Evolutionary conservation across 30 jellyfish, hydroid and myxozoan genomes (phyloP), one percentile per base, ranked within the genome.

Genomic region (Calvadosia cruxmelitensis): DNA sequence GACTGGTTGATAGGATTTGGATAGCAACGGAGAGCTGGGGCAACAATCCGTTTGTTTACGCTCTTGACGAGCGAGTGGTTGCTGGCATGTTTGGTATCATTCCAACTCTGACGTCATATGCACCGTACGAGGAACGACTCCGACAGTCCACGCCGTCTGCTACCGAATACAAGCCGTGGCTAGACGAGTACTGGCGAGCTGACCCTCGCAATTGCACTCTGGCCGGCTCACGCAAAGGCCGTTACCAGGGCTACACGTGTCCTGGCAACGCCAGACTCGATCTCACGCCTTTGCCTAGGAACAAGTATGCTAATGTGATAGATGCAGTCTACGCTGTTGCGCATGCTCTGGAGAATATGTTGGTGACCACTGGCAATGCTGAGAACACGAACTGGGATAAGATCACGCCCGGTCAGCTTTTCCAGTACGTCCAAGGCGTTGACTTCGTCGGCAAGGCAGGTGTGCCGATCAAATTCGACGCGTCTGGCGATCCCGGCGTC

Each of bases 21-120:
- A 82, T 91, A 29, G 99, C 99, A n/a, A 91, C 99, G 0, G 99
- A 91, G 71, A 78, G 90, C 5, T 91, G 93, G 87, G 99, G 99
- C 0, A 72, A 68, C 42, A 74, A 85, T 34, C 34, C 29, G 26
- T 50, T 66, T 23, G 92, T 91, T 34, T 64, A 69, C 30, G 69
- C 69, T 34, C 51, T 91, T 2, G 63, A 91, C 75, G 83, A 49
- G 31, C 68, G 91, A n/a, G 95, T 91, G 12, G 99, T 91, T 0
- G 42, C 84, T 3, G 99, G 99, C 10, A 64, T 91, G 83, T 74
- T 91, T 63, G 99, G 99, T 1, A 79, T 91, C 0, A 82, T 91
- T 5, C 99, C 99, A 0, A 72, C 89, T 0, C 73, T 83, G 32
- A 78, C 78, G 0, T 64, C 33, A 23, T 91, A 91, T 49, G 69